phyloP scores from a whole-genome alignment of 2,888 invertebrate species.

The Sarcophaga subvicina region DNA sequence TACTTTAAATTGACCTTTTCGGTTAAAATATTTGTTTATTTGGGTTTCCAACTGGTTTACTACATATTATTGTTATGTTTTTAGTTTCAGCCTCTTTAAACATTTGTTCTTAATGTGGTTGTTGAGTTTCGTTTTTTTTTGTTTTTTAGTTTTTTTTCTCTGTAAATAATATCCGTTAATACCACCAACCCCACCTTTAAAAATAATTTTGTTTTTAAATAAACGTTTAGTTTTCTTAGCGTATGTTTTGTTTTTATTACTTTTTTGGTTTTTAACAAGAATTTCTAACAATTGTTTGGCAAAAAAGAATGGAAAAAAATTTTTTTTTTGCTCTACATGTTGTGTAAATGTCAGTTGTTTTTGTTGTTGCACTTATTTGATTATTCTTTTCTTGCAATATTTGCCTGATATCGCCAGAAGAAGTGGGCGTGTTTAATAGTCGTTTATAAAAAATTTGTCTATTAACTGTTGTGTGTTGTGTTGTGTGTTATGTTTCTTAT shows the following conservation, averaged over 20 bases:
- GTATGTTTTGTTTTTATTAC: background rate
- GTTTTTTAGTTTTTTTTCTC: background rate
- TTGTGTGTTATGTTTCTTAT: constrained; percentile 1
- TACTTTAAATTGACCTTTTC: constrained; percentile 45
- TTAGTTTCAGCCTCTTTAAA: background rate
- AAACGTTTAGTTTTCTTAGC: constrained; percentile 24
- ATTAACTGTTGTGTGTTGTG: background rate
- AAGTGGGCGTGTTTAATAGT: constrained; percentile 53
- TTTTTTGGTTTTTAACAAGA: constrained; percentile 44
- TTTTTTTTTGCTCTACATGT: constrained; percentile 40
- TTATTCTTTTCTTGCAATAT: constrained; percentile 2
- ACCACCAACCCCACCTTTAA: constrained; percentile 50
- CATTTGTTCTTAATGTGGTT: constrained; percentile 12
- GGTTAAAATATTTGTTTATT: constrained; percentile 13
- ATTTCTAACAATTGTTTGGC: constrained; percentile 52
- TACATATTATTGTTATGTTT: background rate
- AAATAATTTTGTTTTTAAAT: background rate
- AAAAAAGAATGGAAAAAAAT: background rate
- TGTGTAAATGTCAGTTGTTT: constrained; percentile 55
- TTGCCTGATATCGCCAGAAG: constrained; percentile 13
- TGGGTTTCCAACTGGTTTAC: constrained; percentile 43
- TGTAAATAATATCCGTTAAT: constrained; percentile 46
- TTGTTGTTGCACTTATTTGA: background rate
- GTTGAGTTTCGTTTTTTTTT: background rate
- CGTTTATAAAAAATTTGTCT: constrained; percentile 45